phyloP scores from a whole-genome alignment of 2,888 invertebrate genomes.

The Eupithecia subumbrata region DNA sequence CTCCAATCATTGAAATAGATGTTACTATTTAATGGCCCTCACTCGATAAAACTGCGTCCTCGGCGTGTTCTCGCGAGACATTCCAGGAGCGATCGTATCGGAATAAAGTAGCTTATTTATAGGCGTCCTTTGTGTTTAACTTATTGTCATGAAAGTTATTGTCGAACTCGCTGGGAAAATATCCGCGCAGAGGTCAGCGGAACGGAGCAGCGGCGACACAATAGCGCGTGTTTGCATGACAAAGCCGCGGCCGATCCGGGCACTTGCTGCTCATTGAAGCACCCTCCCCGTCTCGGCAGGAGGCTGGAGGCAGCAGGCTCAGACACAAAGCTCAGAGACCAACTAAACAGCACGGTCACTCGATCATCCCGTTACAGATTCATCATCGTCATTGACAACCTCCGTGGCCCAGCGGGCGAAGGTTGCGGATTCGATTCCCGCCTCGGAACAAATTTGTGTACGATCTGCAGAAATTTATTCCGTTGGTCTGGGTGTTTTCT shows the following conservation, averaged over 20 bases:
- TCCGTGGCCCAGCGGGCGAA: no score
- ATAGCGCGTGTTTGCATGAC: constrained; percentile 3
- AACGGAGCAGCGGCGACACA: background rate
- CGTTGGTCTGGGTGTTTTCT: no score
- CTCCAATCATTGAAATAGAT: constrained; percentile 15
- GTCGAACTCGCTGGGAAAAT: background rate
- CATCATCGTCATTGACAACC: no score
- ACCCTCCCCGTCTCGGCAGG: background rate
- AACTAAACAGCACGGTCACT: constrained; percentile 31
- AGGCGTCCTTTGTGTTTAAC: background rate
- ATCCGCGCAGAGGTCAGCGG: constrained; percentile 7
- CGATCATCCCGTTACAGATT: constrained; percentile 23
- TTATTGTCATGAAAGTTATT: constrained; percentile 13
- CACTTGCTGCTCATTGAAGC: constrained; percentile 9
- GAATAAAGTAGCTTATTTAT: background rate
- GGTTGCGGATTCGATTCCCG: no score
- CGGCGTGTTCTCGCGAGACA: background rate
- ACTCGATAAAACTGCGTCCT: constrained; percentile 8
- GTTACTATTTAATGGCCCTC: constrained; percentile 9
- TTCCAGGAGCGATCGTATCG: background rate
- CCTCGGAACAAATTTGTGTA: no score
- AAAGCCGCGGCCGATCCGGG: background rate
- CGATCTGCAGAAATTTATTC: no score
- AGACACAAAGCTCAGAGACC: constrained; percentile 10
- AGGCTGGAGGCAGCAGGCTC: constrained; percentile 3